Evolutionary conservation across 2,797 vertebrate genomes (phyloP).

Genomic region (Smutsia temminckii): DNA sequence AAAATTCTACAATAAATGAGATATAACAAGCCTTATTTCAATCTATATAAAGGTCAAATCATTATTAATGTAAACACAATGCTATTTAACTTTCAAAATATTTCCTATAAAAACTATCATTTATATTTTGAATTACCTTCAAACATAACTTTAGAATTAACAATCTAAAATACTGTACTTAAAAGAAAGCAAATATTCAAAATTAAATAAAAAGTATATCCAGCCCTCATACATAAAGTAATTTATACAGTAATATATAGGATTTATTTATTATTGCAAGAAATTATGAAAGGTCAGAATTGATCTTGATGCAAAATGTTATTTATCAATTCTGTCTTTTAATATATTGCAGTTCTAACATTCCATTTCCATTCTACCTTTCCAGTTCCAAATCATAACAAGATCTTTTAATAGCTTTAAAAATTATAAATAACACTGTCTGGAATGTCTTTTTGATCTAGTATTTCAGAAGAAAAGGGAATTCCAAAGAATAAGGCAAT

Average conservation of each 20-base stretch:
- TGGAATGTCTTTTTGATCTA: slow-evolving; percentile 22
- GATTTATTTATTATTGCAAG: neutral
- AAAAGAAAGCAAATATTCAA: neutral
- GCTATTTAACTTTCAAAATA: slow-evolving; percentile 18
- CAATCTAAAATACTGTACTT: slow-evolving; percentile 22
- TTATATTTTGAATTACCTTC: slow-evolving; percentile 44
- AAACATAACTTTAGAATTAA: slow-evolving; percentile 23
- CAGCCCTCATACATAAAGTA: neutral
- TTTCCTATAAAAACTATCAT: neutral
- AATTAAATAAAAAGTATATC: slow-evolving; percentile 44
- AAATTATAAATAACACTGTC: neutral
- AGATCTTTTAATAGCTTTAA: slow-evolving; percentile 9
- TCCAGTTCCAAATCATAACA: neutral
- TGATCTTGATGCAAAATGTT: neutral
- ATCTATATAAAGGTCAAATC: slow-evolving; percentile 5
- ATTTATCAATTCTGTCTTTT: slow-evolving; percentile 8
- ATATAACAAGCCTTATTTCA: neutral
- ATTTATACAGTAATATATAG: neutral
- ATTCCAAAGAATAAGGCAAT: slow-evolving; percentile 75
- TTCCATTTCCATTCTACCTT: neutral
- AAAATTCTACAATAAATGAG: neutral
- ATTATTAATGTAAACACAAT: slow-evolving; percentile 39
- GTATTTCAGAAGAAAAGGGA: slow-evolving; percentile 55
- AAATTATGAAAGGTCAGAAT: neutral
- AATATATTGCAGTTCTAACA: neutral